Conservation (phyloP, 2,888 invertebrate genomes). For the Loripinus fragilis region DNA sequence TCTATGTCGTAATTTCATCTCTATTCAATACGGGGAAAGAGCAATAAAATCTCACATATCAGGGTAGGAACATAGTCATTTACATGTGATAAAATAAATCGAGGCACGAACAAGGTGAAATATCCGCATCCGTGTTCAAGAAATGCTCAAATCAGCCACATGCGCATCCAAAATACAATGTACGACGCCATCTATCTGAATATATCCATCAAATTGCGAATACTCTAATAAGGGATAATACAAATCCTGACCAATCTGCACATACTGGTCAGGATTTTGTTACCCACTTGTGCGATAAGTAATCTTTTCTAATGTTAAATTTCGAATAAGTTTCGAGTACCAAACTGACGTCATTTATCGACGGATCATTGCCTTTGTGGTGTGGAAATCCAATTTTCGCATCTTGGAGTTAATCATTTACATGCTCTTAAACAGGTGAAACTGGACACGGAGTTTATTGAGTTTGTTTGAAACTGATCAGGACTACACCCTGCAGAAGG, state of each 20-base stretch:
- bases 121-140: too few relatives aligned
- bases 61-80: conserved; percentile 10
- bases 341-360: conserved; percentile 11
- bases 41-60: not conserved
- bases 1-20: not conserved
- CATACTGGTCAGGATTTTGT: too few relatives aligned
- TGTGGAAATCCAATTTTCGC: conserved; percentile 21
- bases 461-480: not conserved
- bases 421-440: not conserved
- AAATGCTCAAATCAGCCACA: too few relatives aligned
- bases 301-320: too few relatives aligned
- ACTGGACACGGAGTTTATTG: conserved; percentile 5
- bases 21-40: not conserved
- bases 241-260: too few relatives aligned
- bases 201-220: too few relatives aligned
- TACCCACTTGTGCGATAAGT: too few relatives aligned
- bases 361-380: not conserved
- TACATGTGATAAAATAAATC: conserved; percentile 17
- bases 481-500: not conserved
- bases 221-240: too few relatives aligned
- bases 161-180: too few relatives aligned
- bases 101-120: too few relatives aligned
- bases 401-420: not conserved
- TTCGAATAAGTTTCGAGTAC: conserved; percentile 13
- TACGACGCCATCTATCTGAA: too few relatives aligned